Base-by-base conservation (phyloP, 2,113 vertebrate species). In the Nanger granti region DNA sequence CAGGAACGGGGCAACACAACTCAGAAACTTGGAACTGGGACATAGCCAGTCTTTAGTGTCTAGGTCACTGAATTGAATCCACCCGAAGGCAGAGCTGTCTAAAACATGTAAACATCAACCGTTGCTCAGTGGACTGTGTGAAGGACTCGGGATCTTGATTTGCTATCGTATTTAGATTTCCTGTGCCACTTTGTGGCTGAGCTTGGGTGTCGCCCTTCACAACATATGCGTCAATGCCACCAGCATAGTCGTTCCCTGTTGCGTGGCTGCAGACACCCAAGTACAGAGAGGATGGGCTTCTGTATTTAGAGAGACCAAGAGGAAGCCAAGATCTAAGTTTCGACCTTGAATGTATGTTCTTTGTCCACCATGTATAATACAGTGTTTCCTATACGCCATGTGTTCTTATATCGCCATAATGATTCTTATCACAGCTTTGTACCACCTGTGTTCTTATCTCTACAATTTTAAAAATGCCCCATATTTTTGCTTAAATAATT, bases 51-150 rank as follows among this genome's bases (percentile, higher is more conserved):
- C n/a, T 86, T 85, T 95, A 55, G 1, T 31, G 97, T 96, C 76
- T 59, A 87, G 97, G 97, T 96, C 97, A 98, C 76, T 91, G 97
- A 87, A 34, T 11, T 84, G 82, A 89, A 79, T 59, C 66, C 64
- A 73, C 97, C 98, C 94, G 55, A 34, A 87, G 97, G 97, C 97
- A 94, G 89, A 95, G n/a, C 91, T 96, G 94, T 93, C 84, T 84
- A 24, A 94, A 93, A 41, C 1, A 10, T 49, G 86, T 37, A 28
- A 86, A 31, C 87, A 5, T 96, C 95, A 84, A 20, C 82, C 41
- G 89, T 91, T 95, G 89, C 94, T 49, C 52, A 9, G 92, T 85
- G 92, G 80, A 84, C 95, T 62, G 8, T 83, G 87, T 0, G 0
- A 47, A 44, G 82, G 57, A 62, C 69, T 80, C 2, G 0, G 82